Percentiles rank a stretch among this genome's conserved stretches.
Evolutionary conservation across 2,113 vertebrate genomes (phyloP).

Genomic region (Anarhynchus alexandrinus): DNA sequence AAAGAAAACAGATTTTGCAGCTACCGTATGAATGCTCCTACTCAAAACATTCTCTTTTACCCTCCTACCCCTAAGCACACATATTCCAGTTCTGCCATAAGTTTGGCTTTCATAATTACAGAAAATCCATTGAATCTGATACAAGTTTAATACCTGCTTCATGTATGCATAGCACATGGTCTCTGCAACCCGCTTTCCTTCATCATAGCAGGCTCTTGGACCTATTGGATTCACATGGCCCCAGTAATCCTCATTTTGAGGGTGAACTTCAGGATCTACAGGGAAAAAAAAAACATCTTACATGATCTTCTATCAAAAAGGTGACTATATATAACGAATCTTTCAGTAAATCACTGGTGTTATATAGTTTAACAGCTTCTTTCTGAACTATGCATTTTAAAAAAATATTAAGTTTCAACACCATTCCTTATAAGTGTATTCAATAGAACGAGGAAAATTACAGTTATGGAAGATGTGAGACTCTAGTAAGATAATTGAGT

Average conservation of each 20-base stretch:
- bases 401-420: not conserved
- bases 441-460: not conserved
- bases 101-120: not conserved
- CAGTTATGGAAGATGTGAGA: not conserved
- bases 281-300: not conserved
- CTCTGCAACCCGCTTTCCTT: constrained; percentile 95
- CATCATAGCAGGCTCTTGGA: constrained; percentile 96
- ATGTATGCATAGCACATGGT: constrained; percentile 99
- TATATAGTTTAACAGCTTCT: not conserved
- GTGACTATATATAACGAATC: not conserved
- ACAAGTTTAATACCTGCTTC: constrained; percentile 87
- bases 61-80: not conserved
- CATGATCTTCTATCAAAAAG: not conserved
- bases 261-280: constrained; percentile 95
- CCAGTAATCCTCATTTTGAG: constrained; percentile 98
- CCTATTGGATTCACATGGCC: constrained; percentile 98
- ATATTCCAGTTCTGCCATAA: not conserved
- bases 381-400: not conserved
- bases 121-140: not conserved
- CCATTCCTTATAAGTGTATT: not conserved
- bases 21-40: not conserved
- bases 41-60: not conserved
- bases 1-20: not conserved
- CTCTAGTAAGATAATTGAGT: not conserved
- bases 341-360: not conserved